Evolutionary conservation across 2,113 vertebrate genomes (phyloP).

Genomic region (Crypturellus undulatus): DNA sequence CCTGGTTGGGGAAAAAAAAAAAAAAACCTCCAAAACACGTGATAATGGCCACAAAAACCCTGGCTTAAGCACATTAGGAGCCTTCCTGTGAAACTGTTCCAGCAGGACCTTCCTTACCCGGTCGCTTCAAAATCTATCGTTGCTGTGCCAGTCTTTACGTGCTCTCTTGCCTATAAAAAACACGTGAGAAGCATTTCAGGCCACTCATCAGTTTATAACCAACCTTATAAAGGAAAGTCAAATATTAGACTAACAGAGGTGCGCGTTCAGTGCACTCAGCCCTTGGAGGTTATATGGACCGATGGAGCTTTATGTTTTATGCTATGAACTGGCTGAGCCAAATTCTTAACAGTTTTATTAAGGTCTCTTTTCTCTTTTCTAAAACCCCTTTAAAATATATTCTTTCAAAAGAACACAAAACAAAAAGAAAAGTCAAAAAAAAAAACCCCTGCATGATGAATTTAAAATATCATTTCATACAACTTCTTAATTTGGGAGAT

Average conservation of each 20-base stretch:
- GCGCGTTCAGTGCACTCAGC: neutral
- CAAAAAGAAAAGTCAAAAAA: accelerated
- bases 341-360: neutral
- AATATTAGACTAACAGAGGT: neutral
- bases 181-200: neutral
- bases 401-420: neutral
- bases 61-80: constrained; percentile 33
- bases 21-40: neutral
- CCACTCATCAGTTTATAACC: neutral
- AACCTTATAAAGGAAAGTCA: neutral
- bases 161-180: neutral
- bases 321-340: neutral
- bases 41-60: constrained; percentile 21
- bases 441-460: neutral
- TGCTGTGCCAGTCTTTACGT: neutral
- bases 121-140: neutral
- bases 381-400: neutral
- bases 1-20: neutral
- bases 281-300: neutral
- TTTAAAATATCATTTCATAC: neutral
- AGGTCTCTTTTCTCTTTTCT: neutral
- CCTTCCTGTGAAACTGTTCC: constrained; percentile 43
- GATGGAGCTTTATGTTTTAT: neutral
- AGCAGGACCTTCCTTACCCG: neutral
- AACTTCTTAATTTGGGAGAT: neutral